Percentiles rank a stretch among this genome's conserved stretches.
phyloP scores from a whole-genome alignment of 1,140 invertebrate species.

The Ericerus pela region DNA sequence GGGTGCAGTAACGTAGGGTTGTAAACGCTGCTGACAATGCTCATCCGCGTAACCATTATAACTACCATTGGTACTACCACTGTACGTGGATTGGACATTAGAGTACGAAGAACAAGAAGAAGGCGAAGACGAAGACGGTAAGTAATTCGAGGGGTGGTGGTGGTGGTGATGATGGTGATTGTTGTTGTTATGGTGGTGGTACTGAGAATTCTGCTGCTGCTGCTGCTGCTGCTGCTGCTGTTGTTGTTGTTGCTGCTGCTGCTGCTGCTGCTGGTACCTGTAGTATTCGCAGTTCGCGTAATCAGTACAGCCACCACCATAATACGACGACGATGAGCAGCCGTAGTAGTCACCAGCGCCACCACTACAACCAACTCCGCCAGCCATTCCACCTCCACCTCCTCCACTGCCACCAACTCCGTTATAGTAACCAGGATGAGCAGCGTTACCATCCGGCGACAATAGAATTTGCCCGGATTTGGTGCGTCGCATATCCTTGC shows the following conservation, averaged over 20 bases:
- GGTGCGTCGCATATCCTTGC: slow-evolving; percentile 15
- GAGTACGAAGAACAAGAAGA: too few species aligned
- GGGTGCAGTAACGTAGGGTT: too few species aligned
- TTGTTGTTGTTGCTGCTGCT: slow-evolving; percentile 9
- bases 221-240: slow-evolving; percentile 13
- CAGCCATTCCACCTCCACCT: not conserved
- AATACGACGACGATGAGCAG: not conserved
- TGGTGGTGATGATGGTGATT: slow-evolving; percentile 18
- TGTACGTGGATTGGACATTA: too few species aligned
- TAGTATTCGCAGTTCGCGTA: slow-evolving; percentile 8
- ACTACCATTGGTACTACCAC: not conserved
- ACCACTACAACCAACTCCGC: not conserved
- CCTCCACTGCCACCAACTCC: not conserved
- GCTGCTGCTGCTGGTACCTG: not conserved
- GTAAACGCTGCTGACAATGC: not conserved
- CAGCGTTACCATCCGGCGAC: not conserved
- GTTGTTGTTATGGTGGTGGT: slow-evolving; percentile 17
- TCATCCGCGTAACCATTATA: not conserved
- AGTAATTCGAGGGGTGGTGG: too few species aligned
- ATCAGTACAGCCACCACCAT: not conserved
- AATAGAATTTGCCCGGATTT: slow-evolving; percentile 12
- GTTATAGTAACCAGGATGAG: not conserved
- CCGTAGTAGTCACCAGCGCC: not conserved
- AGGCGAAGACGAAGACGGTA: too few species aligned
- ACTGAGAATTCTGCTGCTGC: slow-evolving; percentile 12